Evolutionary conservation across 2,888 invertebrate species (phyloP).

Genomic region (Drosophila barbarae): DNA sequence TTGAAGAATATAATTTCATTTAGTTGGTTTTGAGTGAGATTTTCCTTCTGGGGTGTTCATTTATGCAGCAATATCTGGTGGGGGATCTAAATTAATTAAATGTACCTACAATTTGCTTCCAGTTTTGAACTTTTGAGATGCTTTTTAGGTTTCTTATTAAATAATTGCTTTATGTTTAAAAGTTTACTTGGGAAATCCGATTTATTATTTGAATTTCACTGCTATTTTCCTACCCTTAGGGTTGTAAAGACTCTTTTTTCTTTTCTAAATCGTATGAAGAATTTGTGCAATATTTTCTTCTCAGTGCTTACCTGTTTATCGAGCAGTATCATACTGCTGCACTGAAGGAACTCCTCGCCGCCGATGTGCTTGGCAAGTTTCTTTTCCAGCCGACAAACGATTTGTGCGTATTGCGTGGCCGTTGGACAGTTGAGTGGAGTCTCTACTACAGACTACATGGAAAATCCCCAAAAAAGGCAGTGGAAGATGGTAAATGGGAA

Average conservation of each 20-base stretch:
- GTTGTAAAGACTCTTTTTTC: not conserved
- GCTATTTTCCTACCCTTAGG: not conserved
- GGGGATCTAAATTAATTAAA: conserved; percentile 10
- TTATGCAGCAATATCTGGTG: conserved; percentile 1
- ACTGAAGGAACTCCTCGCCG: conserved; percentile 80
- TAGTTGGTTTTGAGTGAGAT: conserved; percentile 2
- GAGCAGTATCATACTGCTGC: conserved; percentile 78
- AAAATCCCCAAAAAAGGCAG: conserved; percentile 11
- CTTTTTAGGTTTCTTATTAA: not conserved
- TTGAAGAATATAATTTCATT: conserved; percentile 31
- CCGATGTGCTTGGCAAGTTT: conserved; percentile 80
- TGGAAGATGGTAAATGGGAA: not conserved
- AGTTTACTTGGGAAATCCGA: too few relatives aligned
- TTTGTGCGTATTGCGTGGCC: conserved; percentile 79
- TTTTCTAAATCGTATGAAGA: not conserved
- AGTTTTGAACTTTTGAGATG: not conserved
- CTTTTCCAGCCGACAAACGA: conserved; percentile 79
- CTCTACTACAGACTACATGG: conserved; percentile 27
- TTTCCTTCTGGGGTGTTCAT: conserved; percentile 8
- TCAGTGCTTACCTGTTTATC: conserved; percentile 76
- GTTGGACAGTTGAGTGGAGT: conserved; percentile 72
- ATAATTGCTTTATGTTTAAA: not conserved
- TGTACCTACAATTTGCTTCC: conserved; percentile 3
- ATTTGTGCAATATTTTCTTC: not conserved
- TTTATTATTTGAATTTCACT: too few relatives aligned